Evolutionary conservation across 2,113 vertebrate species (phyloP), one percentile per base, ranked within the genome.

Genomic region (Bos indicus): DNA sequence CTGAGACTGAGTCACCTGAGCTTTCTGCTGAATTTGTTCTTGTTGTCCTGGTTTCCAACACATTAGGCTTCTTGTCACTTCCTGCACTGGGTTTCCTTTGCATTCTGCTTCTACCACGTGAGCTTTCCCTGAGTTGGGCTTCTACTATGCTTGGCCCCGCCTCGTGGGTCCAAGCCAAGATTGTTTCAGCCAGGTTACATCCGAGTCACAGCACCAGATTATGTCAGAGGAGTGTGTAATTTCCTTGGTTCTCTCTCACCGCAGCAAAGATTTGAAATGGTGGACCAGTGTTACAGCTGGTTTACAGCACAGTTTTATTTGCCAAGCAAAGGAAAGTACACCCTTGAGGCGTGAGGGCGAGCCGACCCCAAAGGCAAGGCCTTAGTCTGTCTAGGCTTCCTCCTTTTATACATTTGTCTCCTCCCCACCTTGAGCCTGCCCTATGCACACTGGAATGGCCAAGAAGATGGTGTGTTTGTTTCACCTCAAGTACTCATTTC

Each of bases 271-370:
- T 71, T 71, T 71, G n/a, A 71, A 71, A 71, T 10, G 23, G 19
- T 12, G 67, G n/a, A 12, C 19, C 19, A 71, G n/a, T 12, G 19
- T 40, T 40, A 23, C 10, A 71, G 67, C n/a, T 71, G n/a, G n/a
- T 71, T 71, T 71, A 36, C 67, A 71, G 67, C 19, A 23, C 17
- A 71, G 67, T 40, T 71, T 71, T 40, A 71, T 23, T 71, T 23
- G 9, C n/a, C 67, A 71, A 71, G 67, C 67, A 71, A 71, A 40
- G 67, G 10, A 21, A 23, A 71, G n/a, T 40, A 40, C 10, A 71
- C 67, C n/a, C 67, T 71, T 36, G 19, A 40, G 67, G n/a, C 2
- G 0, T 71, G 19, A 71, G 19, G 19, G 67, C 2, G 0, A 71
- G 9, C n/a, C 0, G 0, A 71, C 21, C 17, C 64, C n/a, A 71